phyloP scores from a whole-genome alignment of 2,113 vertebrate genomes.

The Danio rerio region DNA sequence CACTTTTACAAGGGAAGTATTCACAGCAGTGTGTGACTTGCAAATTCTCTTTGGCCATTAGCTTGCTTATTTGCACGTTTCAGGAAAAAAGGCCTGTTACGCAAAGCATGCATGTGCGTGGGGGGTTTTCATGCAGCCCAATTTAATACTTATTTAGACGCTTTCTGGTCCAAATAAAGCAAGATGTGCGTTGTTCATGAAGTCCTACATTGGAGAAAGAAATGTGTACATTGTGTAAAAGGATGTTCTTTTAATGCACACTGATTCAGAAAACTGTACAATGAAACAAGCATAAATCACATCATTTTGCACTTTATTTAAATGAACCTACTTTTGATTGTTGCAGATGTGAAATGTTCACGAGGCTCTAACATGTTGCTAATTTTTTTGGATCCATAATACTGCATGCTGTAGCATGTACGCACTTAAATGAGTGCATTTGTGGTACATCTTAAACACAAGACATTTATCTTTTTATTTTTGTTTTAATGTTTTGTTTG shows the following conservation, averaged over 20 bases:
- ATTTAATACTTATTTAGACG: background rate
- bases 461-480: conserved; percentile 1
- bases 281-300: background rate
- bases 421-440: too few species aligned
- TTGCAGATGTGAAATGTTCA: background rate
- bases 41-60: conserved; percentile 17
- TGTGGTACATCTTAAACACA: background rate
- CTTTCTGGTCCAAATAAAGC: background rate
- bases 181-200: background rate
- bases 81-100: conserved; percentile 8
- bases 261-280: background rate
- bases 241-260: background rate
- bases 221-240: too few species aligned
- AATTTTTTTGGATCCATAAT: background rate
- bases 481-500: conserved; percentile 8
- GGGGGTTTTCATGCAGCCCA: too few species aligned
- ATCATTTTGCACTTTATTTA: background rate
- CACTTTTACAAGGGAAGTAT: background rate
- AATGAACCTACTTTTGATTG: background rate
- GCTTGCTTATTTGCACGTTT: conserved; percentile 10
- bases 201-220: background rate
- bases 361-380: background rate
- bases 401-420: background rate
- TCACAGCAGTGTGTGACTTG: background rate
- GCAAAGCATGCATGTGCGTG: background rate